phyloP scores from a whole-genome alignment of 64 coral and sea anemone genomes.

The Acropora tenuis region DNA sequence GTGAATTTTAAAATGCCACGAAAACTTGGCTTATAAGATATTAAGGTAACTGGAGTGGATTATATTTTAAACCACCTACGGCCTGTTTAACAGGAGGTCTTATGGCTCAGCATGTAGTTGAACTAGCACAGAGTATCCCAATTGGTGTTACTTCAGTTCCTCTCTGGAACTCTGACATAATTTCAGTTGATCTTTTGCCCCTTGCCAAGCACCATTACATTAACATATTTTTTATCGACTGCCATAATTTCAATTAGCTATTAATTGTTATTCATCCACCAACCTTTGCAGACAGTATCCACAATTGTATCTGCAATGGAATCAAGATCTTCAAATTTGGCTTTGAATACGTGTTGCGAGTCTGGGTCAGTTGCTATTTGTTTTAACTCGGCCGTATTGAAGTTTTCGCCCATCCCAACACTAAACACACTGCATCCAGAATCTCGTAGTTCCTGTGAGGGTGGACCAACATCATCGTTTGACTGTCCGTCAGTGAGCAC shows the following conservation, averaged over 20 bases:
- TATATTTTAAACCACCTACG: no score
- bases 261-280: neutral
- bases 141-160: no score
- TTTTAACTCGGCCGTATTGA: slow-evolving; percentile 55
- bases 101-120: neutral
- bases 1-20: no score
- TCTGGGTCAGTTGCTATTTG: slow-evolving; percentile 73
- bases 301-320: slow-evolving; percentile 8
- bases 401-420: slow-evolving; percentile 61
- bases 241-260: no score
- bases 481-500: slow-evolving; percentile 73
- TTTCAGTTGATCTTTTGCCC: no score
- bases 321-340: slow-evolving; percentile 34
- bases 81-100: neutral
- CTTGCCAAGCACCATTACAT: no score
- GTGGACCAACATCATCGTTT: slow-evolving; percentile 8
- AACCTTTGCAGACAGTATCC: slow-evolving; percentile 37
- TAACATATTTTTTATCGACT: no score
- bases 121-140: no score
- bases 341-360: slow-evolving; percentile 20
- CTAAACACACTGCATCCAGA: slow-evolving; percentile 37
- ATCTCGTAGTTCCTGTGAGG: slow-evolving; percentile 36
- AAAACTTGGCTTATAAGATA: neutral
- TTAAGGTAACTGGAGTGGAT: no score
- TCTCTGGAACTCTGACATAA: no score